Base-by-base conservation (phyloP, 2,113 vertebrate genomes). In the Otus sunia region DNA sequence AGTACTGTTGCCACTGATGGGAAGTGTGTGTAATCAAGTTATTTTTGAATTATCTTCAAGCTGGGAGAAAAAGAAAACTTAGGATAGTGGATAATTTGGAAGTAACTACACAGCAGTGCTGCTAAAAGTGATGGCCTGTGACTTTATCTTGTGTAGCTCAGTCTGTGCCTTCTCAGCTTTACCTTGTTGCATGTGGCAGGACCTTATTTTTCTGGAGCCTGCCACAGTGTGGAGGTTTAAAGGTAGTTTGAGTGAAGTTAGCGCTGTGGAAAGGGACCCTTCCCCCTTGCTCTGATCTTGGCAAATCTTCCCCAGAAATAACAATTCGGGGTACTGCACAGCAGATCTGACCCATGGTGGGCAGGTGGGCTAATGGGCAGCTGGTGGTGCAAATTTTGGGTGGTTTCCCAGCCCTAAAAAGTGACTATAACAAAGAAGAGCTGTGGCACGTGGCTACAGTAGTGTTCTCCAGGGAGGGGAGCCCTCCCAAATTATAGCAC, bases 1-100 rank as follows among this genome's bases (percentile, higher is more conserved):
- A 55, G 14, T 82, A 10, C 41, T 58, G 39, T 69, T 95, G 77
- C 68, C 13, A 15, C 82, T 66, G 43, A 89, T 91, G 80, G 86
- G 74, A 87, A 34, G 45, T 58, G 66, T 81, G 72, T 66, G 86
- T 71, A 95, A 89, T 91, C 66, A 68, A 86, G 73, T 95, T 94
- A 78, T 87, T 97, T 94, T 43, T 92, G 49, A 95, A 94, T 94
- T 88, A 78, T 53, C 73, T 84, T 92, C 88, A 87, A 91, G 73
- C 43, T 72, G 64, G 36, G 66, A 68, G 79, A 47, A 73, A 92
- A 86, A 66, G 52, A 68, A 87, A 84, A 58, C 34, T 77, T 84
- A 17, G 17, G 58, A 53, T 84, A 93, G 78, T 78, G 50, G 67
- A 50, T 93, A 45, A 88, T 77, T 90, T 80, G 63, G 37, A 74